Conservation (phyloP, 2,888 invertebrate species). For the Monoplex corrugatus region DNA sequence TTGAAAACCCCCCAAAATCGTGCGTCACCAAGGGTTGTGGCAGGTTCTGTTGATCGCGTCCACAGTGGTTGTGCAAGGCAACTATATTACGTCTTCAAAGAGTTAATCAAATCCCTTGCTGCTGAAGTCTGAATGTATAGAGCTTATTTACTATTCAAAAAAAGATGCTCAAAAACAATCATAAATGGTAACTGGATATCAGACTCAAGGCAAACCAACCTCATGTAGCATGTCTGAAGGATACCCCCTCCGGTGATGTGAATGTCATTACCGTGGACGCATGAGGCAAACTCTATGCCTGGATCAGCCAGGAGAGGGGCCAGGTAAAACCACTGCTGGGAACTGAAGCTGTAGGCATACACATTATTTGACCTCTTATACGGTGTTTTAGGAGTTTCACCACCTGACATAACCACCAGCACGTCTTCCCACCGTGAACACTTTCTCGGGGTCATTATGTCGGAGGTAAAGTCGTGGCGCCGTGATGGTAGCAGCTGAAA, state of each 20-base stretch:
- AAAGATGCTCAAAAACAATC: too few relatives aligned
- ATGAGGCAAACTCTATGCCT: constrained; percentile 73
- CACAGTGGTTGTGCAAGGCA: too few relatives aligned
- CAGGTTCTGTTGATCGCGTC: too few relatives aligned
- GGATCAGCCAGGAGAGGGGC: constrained; percentile 73
- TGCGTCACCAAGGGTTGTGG: too few relatives aligned
- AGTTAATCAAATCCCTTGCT: too few relatives aligned
- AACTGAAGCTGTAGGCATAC: constrained; percentile 69
- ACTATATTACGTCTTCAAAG: too few relatives aligned
- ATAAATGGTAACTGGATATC: too few relatives aligned
- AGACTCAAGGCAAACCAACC: constrained; percentile 12
- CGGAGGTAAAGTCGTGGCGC: constrained; percentile 69
- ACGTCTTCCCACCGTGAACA: constrained; percentile 69
- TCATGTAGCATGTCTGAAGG: constrained; percentile 56
- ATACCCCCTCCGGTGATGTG: constrained; percentile 72
- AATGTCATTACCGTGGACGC: constrained; percentile 73
- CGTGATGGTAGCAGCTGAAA: constrained; percentile 71
- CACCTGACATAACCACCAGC: constrained; percentile 71
- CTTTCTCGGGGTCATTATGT: constrained; percentile 63
- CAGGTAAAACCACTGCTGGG: constrained; percentile 70
- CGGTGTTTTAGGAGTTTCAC: constrained; percentile 71
- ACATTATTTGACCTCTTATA: constrained; percentile 72
- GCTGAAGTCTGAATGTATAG: too few relatives aligned
- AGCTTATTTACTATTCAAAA: too few relatives aligned
- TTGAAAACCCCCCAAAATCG: too few relatives aligned